Base-by-base conservation (phyloP, 30 jellyfish, hydroid and myxozoan species). In the Aurelia coerulea region DNA sequence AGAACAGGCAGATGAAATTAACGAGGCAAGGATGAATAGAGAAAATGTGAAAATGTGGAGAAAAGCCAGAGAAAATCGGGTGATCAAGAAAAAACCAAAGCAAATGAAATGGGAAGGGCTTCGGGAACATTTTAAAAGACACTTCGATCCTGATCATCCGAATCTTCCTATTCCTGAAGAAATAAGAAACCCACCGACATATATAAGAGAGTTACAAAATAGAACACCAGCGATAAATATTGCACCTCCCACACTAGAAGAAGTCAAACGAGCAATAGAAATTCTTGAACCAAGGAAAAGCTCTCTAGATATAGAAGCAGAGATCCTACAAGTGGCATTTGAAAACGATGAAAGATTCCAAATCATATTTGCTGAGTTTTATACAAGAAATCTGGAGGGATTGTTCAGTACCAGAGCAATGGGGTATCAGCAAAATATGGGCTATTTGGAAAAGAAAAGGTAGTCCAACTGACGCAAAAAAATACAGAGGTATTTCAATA, bases 21-120 rank as follows among this genome's bases (percentile, higher is more conserved):
- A 58, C 9, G 68, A 3, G 68, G 68, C 68, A 18, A 58, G 68
- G 68, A 58, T 58, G 68, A 58, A 58, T 58, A 58, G 68, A 58
- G 68, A 58, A 58, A 58, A 58, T 58, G 68, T 58, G 68, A 58
- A 58, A 58, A 58, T 58, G 68, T 58, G 68, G 68, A 58, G 68
- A 58, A 58, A 58, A 58, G 68, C 68, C 5, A 58, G 11, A 58
- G 68, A 58, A 58, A 4, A 58, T 58, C 29, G 68, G 68, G 68
- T 58, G 68, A 58, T 58, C 68, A 58, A 58, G 68, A 58, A 58
- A 58, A 58, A 58, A 58, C 68, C 68, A 58, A 58, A 58, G 68
- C 68, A 58, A 58, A 58, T 15, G 68, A 58, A 58, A 58, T 58
- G 68, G 5, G 68, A 58, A 58, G 68, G 68, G 68, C 68, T 58